These are phyloP conservation scores for Parotocinclus haroldoi DNA, from an alignment of 2,797 vertebrate genomes.

Conservation along the genomic window DNA sequence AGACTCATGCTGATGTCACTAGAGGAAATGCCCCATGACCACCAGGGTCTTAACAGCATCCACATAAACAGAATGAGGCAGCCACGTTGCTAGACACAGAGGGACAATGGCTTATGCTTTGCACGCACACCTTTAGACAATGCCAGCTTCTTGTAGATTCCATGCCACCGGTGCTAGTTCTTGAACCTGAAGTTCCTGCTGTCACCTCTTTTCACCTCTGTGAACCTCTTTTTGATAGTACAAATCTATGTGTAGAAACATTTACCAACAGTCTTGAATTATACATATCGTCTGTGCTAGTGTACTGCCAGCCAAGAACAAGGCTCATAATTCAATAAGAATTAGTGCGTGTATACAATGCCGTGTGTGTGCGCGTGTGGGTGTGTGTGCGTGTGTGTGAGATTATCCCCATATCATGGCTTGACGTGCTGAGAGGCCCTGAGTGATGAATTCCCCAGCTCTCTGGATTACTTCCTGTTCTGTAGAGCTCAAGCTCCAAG, in stretches of 20 bases:
- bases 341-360: too few relatives aligned
- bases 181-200: neutral
- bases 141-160: constrained; percentile 1
- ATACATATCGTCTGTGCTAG: neutral
- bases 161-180: too few relatives aligned
- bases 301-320: constrained; percentile 16
- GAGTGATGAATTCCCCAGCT: constrained; percentile 64
- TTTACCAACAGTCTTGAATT: too few relatives aligned
- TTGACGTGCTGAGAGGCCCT: constrained; percentile 54
- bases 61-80: constrained; percentile 31
- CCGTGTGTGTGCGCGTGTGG: too few relatives aligned
- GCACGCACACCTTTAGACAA: constrained; percentile 23
- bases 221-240: too few relatives aligned
- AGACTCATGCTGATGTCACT: constrained; percentile 39
- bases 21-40: constrained; percentile 41
- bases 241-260: neutral
- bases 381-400: neutral
- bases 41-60: constrained; percentile 25
- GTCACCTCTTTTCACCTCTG: neutral
- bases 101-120: constrained; percentile 20
- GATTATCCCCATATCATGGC: constrained; percentile 56
- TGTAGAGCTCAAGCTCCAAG: constrained; percentile 59
- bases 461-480: constrained; percentile 64
- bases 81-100: constrained; percentile 24
- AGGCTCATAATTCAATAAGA: neutral